Base-by-base conservation (phyloP, 1,140 invertebrate species). In the Drosophila biarmipes region DNA sequence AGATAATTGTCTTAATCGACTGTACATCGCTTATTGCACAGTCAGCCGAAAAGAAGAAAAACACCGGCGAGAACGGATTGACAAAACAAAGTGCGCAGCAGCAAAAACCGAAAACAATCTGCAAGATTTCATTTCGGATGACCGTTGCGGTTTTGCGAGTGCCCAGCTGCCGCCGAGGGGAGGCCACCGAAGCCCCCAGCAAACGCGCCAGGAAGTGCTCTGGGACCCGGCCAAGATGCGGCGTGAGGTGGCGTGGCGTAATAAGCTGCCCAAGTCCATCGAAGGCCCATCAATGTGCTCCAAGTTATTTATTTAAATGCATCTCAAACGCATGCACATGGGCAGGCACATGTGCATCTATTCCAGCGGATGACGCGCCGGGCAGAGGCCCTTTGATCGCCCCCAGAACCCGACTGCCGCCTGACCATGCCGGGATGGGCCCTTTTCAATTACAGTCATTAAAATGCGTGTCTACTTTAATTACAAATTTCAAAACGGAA, bases 381-480 rank as follows among this genome's bases (percentile, higher is more conserved):
- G 24, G 24, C 24, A 24, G 24, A 29, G 24, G 53, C 2, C 21
- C 27, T 21, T 52, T n/a, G 31, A 29, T 42, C n/a, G 40, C 42
- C 34, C 10, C 17, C 59, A 53, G 29, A 64, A 15, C 40, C 61
- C 24, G 29, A n/a, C n/a, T 0, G 2, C n/a, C 24, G 34, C 27
- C 17, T 31, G 46, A 17, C 27, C 15, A 51, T 11, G n/a, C 34
- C 24, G 53, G 45, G 31, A 27, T 31, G 35, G 35, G 48, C 51
- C 63, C 45, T 34, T 67, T 75, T 77, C 74, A 78, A 78, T 78
- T 78, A 63, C 73, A 78, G 64, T 71, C 73, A 71, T 77, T 71
- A 78, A 78, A 77, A 78, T 72, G 75, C 75, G 73, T 72, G 58
- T 43, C 40, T 56, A 78, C 74, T 72, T 72, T 78, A 78, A 78